Evolutionary conservation across 2,797 vertebrate species (phyloP).

Genomic region (Gambusia yucatana): DNA sequence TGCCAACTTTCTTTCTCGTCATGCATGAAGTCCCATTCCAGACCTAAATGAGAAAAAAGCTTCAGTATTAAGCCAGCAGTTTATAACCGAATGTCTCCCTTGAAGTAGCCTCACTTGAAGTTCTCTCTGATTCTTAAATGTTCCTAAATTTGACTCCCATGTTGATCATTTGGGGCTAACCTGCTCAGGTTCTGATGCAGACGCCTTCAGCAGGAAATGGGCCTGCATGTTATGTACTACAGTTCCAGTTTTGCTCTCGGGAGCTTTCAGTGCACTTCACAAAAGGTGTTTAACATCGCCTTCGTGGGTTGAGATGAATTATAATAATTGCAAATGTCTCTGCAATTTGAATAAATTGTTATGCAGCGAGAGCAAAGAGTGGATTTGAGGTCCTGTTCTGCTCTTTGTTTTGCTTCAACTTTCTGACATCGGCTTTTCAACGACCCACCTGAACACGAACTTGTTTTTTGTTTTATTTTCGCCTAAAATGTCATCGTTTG

Average conservation of each 20-base stretch:
- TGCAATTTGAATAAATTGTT: constrained; percentile 77
- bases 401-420: constrained; percentile 61
- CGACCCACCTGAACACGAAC: constrained; percentile 62
- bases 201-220: constrained; percentile 40
- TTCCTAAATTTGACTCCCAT: not conserved
- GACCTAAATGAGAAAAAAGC: constrained; percentile 10
- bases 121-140: not conserved
- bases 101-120: no score
- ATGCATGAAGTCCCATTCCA: constrained; percentile 24
- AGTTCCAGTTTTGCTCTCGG: constrained; percentile 64
- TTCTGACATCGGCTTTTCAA: constrained; percentile 50
- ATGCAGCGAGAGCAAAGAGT: constrained; percentile 55
- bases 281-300: constrained; percentile 71
- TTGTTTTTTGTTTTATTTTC: constrained; percentile 37
- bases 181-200: constrained; percentile 4
- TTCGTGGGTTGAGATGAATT: constrained; percentile 73
- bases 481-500: constrained; percentile 52
- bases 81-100: not conserved
- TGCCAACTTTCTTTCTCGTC: constrained; percentile 8
- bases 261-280: constrained; percentile 60
- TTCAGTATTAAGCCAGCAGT: not conserved
- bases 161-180: not conserved
- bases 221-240: constrained; percentile 23
- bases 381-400: constrained; percentile 55
- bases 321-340: constrained; percentile 78